Percentiles rank a stretch among this genome's conserved stretches.
Conservation (phyloP, 2,888 invertebrate genomes). For the Megalurothrips usitatus region DNA sequence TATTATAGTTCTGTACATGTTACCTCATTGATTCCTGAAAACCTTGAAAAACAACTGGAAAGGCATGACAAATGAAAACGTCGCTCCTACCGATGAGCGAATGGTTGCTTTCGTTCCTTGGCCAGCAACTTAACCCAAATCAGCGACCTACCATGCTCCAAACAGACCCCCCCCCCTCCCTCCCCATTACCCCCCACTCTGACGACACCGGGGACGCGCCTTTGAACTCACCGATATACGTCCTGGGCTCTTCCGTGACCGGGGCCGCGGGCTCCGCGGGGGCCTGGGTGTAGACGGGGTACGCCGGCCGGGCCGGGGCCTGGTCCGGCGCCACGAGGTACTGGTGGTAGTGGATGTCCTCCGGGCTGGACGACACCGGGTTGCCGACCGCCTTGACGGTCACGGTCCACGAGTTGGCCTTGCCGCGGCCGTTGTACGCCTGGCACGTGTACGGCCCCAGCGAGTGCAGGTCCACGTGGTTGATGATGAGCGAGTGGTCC, state of each 20-base stretch:
- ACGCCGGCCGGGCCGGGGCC: conserved; percentile 42
- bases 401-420: conserved; percentile 72
- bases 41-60: no score
- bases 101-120: no score
- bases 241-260: conserved; percentile 32
- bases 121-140: no score
- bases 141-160: no score
- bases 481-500: conserved; percentile 70
- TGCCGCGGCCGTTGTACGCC: conserved; percentile 77
- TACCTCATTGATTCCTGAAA: no score
- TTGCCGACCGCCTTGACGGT: conserved; percentile 68
- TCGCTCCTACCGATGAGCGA: no score
- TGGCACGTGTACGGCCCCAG: conserved; percentile 85
- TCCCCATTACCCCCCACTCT: no score
- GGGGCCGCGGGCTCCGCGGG: conserved; percentile 45
- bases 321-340: conserved; percentile 57
- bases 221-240: not conserved
- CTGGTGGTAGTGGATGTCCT: conserved; percentile 56
- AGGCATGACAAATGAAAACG: no score
- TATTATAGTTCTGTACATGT: no score
- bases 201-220: no score
- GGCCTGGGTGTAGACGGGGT: conserved; percentile 42
- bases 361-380: conserved; percentile 53
- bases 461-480: conserved; percentile 63
- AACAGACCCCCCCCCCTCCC: no score